Evolutionary conservation across 2,888 invertebrate species (phyloP).

Genomic region (Parnassius orleans): DNA sequence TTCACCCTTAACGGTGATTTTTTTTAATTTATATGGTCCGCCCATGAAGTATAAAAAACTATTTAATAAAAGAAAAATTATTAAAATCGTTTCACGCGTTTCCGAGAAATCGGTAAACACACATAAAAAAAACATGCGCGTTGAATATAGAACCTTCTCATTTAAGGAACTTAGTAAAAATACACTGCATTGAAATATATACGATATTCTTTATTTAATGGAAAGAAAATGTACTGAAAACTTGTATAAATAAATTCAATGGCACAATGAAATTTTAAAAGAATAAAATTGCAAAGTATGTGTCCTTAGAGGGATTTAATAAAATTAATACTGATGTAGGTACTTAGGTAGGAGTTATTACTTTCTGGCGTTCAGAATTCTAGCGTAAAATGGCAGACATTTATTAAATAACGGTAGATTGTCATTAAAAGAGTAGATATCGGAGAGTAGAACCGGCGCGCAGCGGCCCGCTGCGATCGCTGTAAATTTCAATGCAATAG

Average conservation of each 20-base stretch:
- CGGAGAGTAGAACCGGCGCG: conserved; percentile 47
- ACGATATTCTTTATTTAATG: not conserved
- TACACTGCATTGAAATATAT: no score
- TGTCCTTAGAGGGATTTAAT: conserved; percentile 34
- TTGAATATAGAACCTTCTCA: no score
- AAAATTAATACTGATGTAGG: conserved; percentile 60
- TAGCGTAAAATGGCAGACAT: conserved; percentile 69
- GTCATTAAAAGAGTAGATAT: conserved; percentile 69
- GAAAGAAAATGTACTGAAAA: not conserved
- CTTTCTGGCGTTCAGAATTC: conserved; percentile 62
- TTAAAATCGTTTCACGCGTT: no score
- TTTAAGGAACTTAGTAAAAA: no score
- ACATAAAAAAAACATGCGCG: no score
- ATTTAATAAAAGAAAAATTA: no score
- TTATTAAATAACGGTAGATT: conserved; percentile 71
- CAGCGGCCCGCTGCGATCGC: conserved; percentile 48
- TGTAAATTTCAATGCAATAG: conserved; percentile 73
- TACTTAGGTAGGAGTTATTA: conserved; percentile 63
- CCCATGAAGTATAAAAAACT: no score
- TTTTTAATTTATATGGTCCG: no score
- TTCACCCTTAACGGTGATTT: no score
- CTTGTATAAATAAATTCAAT: conserved; percentile 9
- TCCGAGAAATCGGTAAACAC: no score
- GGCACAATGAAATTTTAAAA: conserved; percentile 8
- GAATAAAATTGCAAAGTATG: conserved; percentile 11